These are phyloP conservation scores for Neuroterus valhalla DNA, from an alignment of 1,140 invertebrate species.

Conservation along the genomic window DNA sequence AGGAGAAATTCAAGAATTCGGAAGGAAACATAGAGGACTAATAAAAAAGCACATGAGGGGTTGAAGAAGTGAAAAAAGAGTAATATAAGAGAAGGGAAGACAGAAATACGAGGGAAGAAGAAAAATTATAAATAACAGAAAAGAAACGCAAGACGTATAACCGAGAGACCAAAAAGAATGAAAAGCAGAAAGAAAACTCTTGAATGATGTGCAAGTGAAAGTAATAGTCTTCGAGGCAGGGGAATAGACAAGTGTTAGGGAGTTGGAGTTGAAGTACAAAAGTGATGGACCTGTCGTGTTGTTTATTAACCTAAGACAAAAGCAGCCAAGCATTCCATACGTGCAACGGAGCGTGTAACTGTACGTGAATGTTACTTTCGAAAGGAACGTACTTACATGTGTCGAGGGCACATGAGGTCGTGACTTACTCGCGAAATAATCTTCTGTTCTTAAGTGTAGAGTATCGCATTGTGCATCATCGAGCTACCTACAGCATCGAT, in stretches of 20 bases:
- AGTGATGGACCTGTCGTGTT: neutral
- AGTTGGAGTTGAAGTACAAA: neutral
- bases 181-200: too few species aligned
- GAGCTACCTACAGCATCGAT: slow-evolving; percentile 62
- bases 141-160: too few species aligned
- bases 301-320: slow-evolving; percentile 51
- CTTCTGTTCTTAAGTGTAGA: slow-evolving; percentile 40
- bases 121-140: too few species aligned
- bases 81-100: too few species aligned
- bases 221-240: neutral
- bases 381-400: slow-evolving; percentile 55
- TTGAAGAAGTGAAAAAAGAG: too few species aligned
- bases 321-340: slow-evolving; percentile 54
- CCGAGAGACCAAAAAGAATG: too few species aligned
- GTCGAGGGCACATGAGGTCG: slow-evolving; percentile 55
- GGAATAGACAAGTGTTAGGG: neutral
- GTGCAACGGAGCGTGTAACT: slow-evolving; percentile 61
- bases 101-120: too few species aligned
- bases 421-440: slow-evolving; percentile 60
- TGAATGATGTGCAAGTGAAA: too few species aligned
- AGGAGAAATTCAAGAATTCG: too few species aligned
- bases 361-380: slow-evolving; percentile 59
- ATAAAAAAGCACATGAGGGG: too few species aligned
- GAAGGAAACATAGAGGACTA: too few species aligned
- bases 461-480: slow-evolving; percentile 45